phyloP scores from a whole-genome alignment of 2,797 vertebrate species.

The Argyrosomus regius region DNA sequence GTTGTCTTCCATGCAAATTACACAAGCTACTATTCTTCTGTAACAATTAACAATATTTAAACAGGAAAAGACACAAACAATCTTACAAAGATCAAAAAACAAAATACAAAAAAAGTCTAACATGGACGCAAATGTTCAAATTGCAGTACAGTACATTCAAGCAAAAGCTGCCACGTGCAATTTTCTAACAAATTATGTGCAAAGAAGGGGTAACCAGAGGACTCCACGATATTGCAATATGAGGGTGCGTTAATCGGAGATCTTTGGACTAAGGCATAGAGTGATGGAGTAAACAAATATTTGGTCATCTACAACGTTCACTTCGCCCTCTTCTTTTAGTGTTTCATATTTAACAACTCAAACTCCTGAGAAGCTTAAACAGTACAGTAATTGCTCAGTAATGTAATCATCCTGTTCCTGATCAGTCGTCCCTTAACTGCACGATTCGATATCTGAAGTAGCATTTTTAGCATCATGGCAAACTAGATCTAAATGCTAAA shows the following conservation, averaged over 20 bases:
- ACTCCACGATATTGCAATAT: constrained; percentile 23
- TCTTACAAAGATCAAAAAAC: constrained; percentile 41
- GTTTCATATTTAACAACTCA: constrained; percentile 17
- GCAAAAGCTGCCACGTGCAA: constrained; percentile 71
- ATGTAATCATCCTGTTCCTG: neutral
- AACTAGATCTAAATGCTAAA: constrained; percentile 12
- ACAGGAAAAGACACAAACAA: constrained; percentile 50
- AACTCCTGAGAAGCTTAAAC: constrained; percentile 46
- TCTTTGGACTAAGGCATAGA: constrained; percentile 64
- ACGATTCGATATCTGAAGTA: neutral
- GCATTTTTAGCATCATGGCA: neutral
- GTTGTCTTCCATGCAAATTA: constrained; percentile 49
- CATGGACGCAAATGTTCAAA: constrained; percentile 32
- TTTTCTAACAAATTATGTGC: constrained; percentile 47
- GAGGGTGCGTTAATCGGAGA: constrained; percentile 14
- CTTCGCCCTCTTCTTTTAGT: constrained; percentile 23
- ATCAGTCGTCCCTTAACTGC: neutral
- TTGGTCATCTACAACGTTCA: constrained; percentile 30
- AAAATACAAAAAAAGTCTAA: constrained; percentile 15
- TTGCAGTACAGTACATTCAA: constrained; percentile 59
- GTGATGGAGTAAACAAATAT: constrained; percentile 52
- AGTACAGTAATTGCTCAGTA: constrained; percentile 13
- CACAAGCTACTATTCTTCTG: constrained; percentile 24
- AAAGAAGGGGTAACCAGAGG: constrained; percentile 41
- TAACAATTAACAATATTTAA: constrained; percentile 42